Evolutionary conservation across 2,888 invertebrate species (phyloP), one percentile per base, ranked within the genome.

Genomic region (Drosophila paranaensis): DNA sequence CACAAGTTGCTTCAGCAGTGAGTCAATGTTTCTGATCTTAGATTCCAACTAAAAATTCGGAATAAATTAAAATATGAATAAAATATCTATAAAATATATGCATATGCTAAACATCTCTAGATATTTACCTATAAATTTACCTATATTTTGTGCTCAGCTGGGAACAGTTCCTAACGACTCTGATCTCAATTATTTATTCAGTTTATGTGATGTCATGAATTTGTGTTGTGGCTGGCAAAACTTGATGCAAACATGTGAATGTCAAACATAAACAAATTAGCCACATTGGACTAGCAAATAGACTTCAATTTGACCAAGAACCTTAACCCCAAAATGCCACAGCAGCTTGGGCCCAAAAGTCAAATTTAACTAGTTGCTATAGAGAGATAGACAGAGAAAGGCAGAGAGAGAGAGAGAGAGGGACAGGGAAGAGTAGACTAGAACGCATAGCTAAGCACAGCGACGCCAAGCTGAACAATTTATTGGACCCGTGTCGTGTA

Each of bases 401-500:
- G 35, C 10, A 16, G 25, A 10, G 43, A n/a, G 43, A 45, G 39
- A 4, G n/a, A 25, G 25, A 30, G 20, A 13, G 39, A 20, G 20
- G 20, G 20, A 20, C 25, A 27, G 27, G 0, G 27, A 9, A 14
- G 5, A 30, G 25, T 27, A 46, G n/a, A 30, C 25, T 30, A 20
- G 10, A 16, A 9, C 11, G 40, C 50, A 39, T 20, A 61, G 61
- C 30, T 9, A 33, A 45, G 53, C 62, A 55, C 45, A 57, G 43
- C 55, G 55, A 14, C 48, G 71, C 58, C 55, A 71, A 63, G 53
- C 60, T 71, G 46, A 64, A 61, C 63, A 70, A 82, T 88, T 88
- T 82, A 82, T 82, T 63, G 78, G 60, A 63, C 53, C 54, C 78
- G 78, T 82, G 81, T 64, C 66, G 78, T 80, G 81, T 74, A 58